phyloP scores from a whole-genome alignment of 2,797 vertebrate species.

The Dicrostonyx torquatus region DNA sequence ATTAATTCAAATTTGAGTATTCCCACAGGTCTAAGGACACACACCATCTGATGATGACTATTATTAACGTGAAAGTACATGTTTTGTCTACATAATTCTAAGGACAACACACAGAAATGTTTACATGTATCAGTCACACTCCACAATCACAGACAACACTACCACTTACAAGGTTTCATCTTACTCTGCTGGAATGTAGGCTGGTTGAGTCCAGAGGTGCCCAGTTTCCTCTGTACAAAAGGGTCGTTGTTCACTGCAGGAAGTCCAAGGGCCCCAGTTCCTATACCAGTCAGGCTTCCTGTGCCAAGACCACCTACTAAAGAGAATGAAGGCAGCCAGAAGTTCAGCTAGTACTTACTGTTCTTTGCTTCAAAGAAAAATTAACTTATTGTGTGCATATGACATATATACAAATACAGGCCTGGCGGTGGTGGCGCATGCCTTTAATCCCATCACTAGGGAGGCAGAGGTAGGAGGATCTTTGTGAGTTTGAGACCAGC shows the following conservation, averaged over 20 bases:
- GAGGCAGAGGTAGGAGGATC: no score
- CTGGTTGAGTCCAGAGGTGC: slow-evolving; percentile 98
- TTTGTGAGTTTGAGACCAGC: no score
- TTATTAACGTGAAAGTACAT: not conserved
- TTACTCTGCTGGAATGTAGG: slow-evolving; percentile 99
- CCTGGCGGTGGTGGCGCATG: no score
- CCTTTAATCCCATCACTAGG: no score
- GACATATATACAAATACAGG: not conserved
- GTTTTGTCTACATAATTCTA: slow-evolving; percentile 9
- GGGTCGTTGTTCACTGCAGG: slow-evolving; percentile 95
- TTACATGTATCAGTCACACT: slow-evolving; percentile 88
- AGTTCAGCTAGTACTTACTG: slow-evolving; percentile 50
- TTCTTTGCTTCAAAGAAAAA: not conserved
- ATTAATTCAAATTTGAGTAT: slow-evolving; percentile 7
- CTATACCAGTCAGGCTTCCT: slow-evolving; percentile 93
- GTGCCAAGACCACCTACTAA: slow-evolving; percentile 93
- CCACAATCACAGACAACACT: slow-evolving; percentile 94
- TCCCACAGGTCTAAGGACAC: not conserved
- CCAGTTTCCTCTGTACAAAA: slow-evolving; percentile 98
- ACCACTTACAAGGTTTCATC: slow-evolving; percentile 97
- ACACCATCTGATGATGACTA: not conserved
- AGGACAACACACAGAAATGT: slow-evolving; percentile 59
- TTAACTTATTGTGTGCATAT: not conserved
- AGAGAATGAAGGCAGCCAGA: slow-evolving; percentile 64
- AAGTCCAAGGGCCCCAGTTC: slow-evolving; percentile 94